These are phyloP conservation scores for Tipula vernalis DNA, from an alignment of 2,888 invertebrate species.

Conservation along the genomic window DNA sequence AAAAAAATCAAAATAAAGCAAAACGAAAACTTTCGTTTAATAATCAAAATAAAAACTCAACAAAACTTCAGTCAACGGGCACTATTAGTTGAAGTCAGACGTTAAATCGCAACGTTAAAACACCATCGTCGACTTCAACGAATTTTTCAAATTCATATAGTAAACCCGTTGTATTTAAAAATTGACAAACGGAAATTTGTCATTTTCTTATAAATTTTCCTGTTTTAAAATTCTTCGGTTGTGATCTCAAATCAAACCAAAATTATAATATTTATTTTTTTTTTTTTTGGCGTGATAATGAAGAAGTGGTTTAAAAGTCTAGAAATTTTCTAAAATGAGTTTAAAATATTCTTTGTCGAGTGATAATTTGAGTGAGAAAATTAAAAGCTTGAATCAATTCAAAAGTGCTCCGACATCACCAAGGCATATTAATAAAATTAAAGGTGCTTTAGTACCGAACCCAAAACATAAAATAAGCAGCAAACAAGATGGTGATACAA, in stretches of 20 bases:
- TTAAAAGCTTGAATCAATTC: background rate
- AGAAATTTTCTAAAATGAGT: background rate
- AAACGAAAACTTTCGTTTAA: background rate
- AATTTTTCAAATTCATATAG: background rate
- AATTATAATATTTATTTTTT: background rate
- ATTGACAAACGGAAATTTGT: background rate
- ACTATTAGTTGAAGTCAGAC: background rate
- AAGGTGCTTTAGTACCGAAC: background rate
- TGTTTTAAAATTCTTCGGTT: background rate
- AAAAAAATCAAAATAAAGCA: background rate
- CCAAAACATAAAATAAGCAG: background rate
- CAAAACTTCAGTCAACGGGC: background rate
- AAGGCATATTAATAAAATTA: background rate
- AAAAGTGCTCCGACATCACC: background rate
- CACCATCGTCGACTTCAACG: background rate
- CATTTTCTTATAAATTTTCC: background rate
- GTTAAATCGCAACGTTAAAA: background rate
- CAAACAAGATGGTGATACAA: background rate
- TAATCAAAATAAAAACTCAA: background rate
- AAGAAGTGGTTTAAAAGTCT: background rate
- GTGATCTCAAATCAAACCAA: background rate
- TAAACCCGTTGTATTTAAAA: background rate
- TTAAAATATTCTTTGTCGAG: background rate
- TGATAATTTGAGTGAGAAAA: background rate
- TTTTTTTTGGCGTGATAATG: background rate